These are phyloP conservation scores for Homarus americanus DNA, from an alignment of 1,140 invertebrate genomes.

Conservation along the genomic window DNA sequence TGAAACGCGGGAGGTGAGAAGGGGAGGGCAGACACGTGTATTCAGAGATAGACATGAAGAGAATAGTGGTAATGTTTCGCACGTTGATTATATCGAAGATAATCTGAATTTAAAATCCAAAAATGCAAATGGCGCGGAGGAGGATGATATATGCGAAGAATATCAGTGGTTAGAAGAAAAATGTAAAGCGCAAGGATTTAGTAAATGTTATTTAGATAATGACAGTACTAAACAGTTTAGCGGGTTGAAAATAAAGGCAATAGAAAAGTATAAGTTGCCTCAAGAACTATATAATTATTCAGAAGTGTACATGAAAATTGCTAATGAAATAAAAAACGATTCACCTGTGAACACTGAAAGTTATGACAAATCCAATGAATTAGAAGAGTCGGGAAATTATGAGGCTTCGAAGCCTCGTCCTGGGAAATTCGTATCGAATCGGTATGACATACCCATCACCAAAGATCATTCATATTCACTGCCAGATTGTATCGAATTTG, in stretches of 20 bases:
- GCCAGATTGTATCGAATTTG: neutral
- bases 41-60: neutral
- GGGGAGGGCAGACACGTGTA: neutral
- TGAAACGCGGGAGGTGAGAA: neutral
- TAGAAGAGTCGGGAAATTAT: neutral
- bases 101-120: neutral
- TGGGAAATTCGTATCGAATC: neutral
- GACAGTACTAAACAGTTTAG: neutral
- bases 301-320: neutral
- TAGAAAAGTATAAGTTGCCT: neutral
- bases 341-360: no score
- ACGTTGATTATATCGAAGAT: neutral
- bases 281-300: neutral
- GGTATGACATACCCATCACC: neutral
- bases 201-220: neutral
- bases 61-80: neutral
- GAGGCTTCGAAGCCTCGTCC: neutral
- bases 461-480: neutral
- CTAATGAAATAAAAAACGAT: neutral
- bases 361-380: neutral
- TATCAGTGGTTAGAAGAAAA: neutral
- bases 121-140: neutral
- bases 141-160: neutral
- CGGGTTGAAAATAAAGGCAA: neutral
- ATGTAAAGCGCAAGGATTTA: neutral